Evolutionary conservation across 2,113 vertebrate species (phyloP).

Genomic region (Cervus canadensis): DNA sequence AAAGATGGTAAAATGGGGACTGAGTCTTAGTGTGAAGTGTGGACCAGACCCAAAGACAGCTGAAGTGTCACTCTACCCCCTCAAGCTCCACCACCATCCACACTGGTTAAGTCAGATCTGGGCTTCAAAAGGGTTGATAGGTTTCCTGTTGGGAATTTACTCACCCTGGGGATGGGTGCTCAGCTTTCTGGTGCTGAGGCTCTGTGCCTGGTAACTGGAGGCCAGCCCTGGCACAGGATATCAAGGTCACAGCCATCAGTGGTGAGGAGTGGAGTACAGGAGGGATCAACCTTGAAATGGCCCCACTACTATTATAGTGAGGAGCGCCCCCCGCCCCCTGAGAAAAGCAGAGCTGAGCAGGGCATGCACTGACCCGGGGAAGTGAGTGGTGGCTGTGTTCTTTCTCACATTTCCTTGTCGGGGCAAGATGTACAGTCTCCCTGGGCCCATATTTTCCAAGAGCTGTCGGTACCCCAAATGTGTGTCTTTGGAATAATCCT

Average conservation of each 20-base stretch:
- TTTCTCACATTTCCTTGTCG: background rate
- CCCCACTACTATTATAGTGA: slow-evolving; percentile 60
- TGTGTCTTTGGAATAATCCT: background rate
- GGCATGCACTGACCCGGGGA: background rate
- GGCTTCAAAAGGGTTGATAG: background rate
- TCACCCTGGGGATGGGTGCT: background rate
- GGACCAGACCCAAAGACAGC: background rate
- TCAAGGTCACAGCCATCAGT: slow-evolving; percentile 29
- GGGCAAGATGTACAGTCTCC: background rate
- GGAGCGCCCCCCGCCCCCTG: slow-evolving; percentile 56
- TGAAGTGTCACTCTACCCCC: fast-evolving
- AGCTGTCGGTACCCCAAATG: background rate
- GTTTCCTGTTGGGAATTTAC: background rate
- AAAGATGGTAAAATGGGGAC: background rate
- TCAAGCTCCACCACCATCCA: too few relatives aligned
- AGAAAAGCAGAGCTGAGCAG: slow-evolving; percentile 9
- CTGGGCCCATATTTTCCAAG: slow-evolving; percentile 42
- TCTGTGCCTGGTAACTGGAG: slow-evolving; percentile 37
- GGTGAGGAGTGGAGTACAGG: slow-evolving; percentile 43
- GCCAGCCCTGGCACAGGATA: slow-evolving; percentile 51
- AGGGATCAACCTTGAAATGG: slow-evolving; percentile 62
- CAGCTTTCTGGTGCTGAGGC: background rate
- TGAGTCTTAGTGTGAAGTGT: background rate
- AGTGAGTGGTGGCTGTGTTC: too few relatives aligned
- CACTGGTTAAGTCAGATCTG: background rate